These are phyloP conservation scores for Diabrotica virgifera DNA, from an alignment of 1,140 invertebrate genomes.

Conservation along the genomic window DNA sequence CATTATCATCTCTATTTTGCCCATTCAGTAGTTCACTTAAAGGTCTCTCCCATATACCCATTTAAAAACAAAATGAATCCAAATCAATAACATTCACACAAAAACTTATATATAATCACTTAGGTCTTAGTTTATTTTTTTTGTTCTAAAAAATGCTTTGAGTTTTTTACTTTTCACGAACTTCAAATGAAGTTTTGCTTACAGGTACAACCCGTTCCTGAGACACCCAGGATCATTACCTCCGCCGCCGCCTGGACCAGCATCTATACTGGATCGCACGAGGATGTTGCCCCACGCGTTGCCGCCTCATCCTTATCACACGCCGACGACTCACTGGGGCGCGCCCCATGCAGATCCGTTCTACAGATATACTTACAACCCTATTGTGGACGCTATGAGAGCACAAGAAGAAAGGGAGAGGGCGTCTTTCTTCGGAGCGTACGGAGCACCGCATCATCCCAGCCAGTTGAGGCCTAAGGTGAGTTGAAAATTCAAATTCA, in stretches of 20 bases:
- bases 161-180: too few species aligned
- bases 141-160: too few species aligned
- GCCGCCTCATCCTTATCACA: slow-evolving; percentile 57
- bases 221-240: slow-evolving; percentile 54
- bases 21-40: too few species aligned
- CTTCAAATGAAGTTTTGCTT: slow-evolving; percentile 11
- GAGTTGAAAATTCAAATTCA: too few species aligned
- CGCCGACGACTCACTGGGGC: slow-evolving; percentile 57
- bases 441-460: slow-evolving; percentile 52
- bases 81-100: too few species aligned
- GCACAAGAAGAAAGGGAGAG: slow-evolving; percentile 70
- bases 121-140: too few species aligned
- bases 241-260: slow-evolving; percentile 49
- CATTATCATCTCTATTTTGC: too few species aligned
- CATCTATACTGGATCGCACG: slow-evolving; percentile 48
- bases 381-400: slow-evolving; percentile 69
- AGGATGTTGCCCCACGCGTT: slow-evolving; percentile 52
- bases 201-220: slow-evolving; percentile 47
- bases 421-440: slow-evolving; percentile 68
- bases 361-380: slow-evolving; percentile 66
- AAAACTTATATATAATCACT: too few species aligned
- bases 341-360: slow-evolving; percentile 57
- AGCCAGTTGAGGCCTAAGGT: slow-evolving; percentile 46
- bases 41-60: too few species aligned
- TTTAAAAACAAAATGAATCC: too few species aligned